Base-by-base conservation (phyloP, 1,140 invertebrate species). In the Calliopsis andreniformis region DNA sequence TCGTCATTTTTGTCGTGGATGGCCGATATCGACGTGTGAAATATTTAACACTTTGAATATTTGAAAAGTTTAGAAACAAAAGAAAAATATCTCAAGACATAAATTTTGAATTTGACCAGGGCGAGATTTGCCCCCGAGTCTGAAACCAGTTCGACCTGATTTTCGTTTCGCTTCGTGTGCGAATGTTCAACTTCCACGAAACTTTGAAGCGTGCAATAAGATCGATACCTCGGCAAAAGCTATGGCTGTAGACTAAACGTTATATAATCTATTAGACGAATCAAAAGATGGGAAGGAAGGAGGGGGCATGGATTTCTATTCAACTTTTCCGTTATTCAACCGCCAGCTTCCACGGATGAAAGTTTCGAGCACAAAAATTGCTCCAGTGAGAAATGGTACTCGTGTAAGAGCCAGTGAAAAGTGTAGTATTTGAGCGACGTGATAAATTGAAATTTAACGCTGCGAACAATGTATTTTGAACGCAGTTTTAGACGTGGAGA, bases 251-350 rank as follows among this genome's bases (percentile, higher is more conserved):
- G 67, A 25, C 47, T 59, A 58, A 68, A 58, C 76, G 72, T 80
- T 73, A 80, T 78, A 73, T 64, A 76, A 75, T 81, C 79, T 70
- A 82, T 82, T 82, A 82, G 72, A 35, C 39, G 78, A 82, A 76
- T 82, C 71, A 82, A 82, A 80, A 80, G 64, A 75, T 43, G 66
- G 56, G 42, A 20, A 16, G 39, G 25, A 56, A 20, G 66, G 30
- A 66, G 76, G 28, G 47, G 20, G 56, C 16, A 3, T 20, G 43
- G 4, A 10, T 64, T 76, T 64, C 51, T 42, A 71, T 76, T 76
- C 47, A 28, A 53, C 25, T 20, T 25, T 20, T 32, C 25, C 53
- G 58, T 73, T 42, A 51, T 63, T 68, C 42, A 4, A 16, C 30
- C 32, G 47, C 72, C 68, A 59, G 58, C 68, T 59, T 80, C n/a